Conservation (phyloP, 1,140 invertebrate genomes). For the Drosophila ercepeae region DNA sequence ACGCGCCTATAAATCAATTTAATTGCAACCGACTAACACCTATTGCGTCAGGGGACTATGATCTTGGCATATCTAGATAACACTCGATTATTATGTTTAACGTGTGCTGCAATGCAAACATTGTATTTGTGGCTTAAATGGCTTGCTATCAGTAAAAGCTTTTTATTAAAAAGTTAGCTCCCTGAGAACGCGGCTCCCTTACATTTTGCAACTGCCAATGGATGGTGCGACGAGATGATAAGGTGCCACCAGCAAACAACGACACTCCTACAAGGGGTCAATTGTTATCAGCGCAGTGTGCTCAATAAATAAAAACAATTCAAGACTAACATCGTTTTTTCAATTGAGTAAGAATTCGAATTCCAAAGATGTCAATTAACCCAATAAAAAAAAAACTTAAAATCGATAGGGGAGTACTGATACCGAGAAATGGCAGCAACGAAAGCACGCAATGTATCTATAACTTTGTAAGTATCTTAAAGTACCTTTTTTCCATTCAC, state of each 20-base stretch:
- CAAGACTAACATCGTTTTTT: conserved; percentile 1
- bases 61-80: not conserved
- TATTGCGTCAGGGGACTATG: not conserved
- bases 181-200: conserved; percentile 10
- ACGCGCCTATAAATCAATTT: not conserved
- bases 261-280: conserved; percentile 47
- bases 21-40: not conserved
- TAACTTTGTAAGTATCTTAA: conserved; percentile 3
- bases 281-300: conserved; percentile 54
- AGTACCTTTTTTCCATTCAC: conserved; percentile 85
- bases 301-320: conserved; percentile 27
- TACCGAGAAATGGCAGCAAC: not conserved
- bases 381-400: conserved; percentile 8
- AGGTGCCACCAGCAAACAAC: conserved; percentile 32
- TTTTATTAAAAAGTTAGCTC: not conserved
- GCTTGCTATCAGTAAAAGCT: not conserved
- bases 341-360: conserved; percentile 31
- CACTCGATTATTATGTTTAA: not conserved
- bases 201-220: not conserved
- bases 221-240: conserved; percentile 29
- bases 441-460: conserved; percentile 17
- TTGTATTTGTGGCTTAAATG: not conserved
- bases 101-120: conserved; percentile 1
- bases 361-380: conserved; percentile 11
- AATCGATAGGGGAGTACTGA: conserved; percentile 10